These are phyloP conservation scores for Dolichallabes microphthalmus DNA, from an alignment of 2,113 vertebrate species.

Conservation along the genomic window DNA sequence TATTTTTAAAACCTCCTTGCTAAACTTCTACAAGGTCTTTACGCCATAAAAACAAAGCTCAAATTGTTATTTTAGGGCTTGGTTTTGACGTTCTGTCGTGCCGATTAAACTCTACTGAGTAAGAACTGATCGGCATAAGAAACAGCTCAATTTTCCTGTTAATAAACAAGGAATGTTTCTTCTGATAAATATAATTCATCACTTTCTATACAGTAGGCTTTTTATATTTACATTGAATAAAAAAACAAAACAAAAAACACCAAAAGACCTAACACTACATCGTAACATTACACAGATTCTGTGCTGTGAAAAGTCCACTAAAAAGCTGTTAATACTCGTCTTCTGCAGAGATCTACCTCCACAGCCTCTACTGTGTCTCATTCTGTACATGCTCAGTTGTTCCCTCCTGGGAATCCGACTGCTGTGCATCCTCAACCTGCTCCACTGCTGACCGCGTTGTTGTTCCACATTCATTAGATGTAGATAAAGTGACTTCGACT, in stretches of 20 bases:
- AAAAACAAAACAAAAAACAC: background rate
- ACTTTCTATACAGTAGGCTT: background rate
- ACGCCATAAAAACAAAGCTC: background rate
- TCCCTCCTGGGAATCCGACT: constrained; percentile 19
- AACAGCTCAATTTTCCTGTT: background rate
- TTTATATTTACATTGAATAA: background rate
- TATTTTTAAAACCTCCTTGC: background rate
- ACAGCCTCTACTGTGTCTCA: constrained; percentile 19
- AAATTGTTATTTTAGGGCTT: background rate
- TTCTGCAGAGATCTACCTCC: constrained; percentile 13
- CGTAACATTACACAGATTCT: background rate
- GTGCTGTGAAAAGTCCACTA: too few species aligned
- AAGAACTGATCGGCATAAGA: background rate
- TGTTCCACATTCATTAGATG: constrained; percentile 18
- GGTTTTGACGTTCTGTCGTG: background rate
- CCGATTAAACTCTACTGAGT: background rate
- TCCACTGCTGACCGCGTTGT: constrained; percentile 2
- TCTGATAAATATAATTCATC: background rate
- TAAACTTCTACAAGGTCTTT: background rate
- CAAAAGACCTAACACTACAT: background rate
- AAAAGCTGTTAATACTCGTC: constrained; percentile 3
- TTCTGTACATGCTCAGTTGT: constrained; percentile 6
- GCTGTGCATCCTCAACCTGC: background rate
- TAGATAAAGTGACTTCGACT: constrained; percentile 45
- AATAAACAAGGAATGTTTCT: background rate